Percentiles rank a stretch among this genome's conserved stretches.
Conservation (phyloP, 2,888 invertebrate genomes). For the Laspeyria flexula region DNA sequence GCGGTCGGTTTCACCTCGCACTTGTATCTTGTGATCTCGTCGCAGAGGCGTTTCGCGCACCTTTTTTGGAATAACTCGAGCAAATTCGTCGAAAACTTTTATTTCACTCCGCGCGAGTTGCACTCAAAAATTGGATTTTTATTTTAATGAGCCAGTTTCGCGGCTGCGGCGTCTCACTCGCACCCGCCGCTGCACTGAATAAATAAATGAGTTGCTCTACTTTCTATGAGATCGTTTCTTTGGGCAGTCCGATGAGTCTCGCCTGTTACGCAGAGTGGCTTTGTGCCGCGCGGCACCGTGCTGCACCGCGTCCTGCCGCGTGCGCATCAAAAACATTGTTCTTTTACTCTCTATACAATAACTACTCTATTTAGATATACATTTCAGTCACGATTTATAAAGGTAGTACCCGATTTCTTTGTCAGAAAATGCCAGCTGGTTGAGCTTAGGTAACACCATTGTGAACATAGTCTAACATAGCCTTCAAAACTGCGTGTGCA, state of each 20-base stretch:
- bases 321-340: conserved; percentile 52
- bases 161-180: conserved; percentile 73
- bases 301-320: conserved; percentile 17
- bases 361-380: conserved; percentile 58
- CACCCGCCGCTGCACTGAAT: conserved; percentile 80
- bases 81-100: conserved; percentile 83
- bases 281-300: conserved; percentile 26
- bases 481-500: not conserved
- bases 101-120: conserved; percentile 78
- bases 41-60: conserved; percentile 76
- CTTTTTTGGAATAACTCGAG: conserved; percentile 85
- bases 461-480: not conserved
- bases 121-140: conserved; percentile 83
- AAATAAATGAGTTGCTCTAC: conserved; percentile 85
- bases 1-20: conserved; percentile 81
- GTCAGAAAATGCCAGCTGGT: conserved; percentile 43
- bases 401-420: conserved; percentile 46
- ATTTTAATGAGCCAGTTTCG: conserved; percentile 85
- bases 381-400: conserved; percentile 63
- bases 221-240: conserved; percentile 85
- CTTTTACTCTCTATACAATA: conserved; percentile 59
- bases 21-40: conserved; percentile 76
- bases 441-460: conserved; percentile 15
- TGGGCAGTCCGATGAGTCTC: conserved; percentile 71
- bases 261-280: conserved; percentile 43